These are phyloP conservation scores for Rhyacophila evoluta DNA, from an alignment of 2,888 invertebrate species.

Conservation along the genomic window DNA sequence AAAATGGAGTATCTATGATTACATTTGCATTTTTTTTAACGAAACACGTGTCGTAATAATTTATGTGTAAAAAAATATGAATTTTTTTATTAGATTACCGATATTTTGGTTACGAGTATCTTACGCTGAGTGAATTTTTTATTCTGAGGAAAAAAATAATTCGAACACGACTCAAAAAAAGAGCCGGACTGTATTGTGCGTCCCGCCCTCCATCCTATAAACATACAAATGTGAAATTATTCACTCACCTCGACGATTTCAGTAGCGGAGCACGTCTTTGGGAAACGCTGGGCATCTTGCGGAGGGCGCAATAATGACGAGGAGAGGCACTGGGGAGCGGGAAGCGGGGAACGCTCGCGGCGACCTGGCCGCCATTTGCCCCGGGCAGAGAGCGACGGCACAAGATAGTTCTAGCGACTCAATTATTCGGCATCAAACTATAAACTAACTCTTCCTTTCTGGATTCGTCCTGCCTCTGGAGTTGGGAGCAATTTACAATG, in stretches of 20 bases:
- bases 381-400: slow-evolving; percentile 4
- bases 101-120: not conserved
- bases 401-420: not conserved
- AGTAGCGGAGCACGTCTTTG: slow-evolving; percentile 27
- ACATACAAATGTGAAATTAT: slow-evolving; percentile 50
- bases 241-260: slow-evolving; percentile 48
- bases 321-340: not conserved
- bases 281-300: not conserved
- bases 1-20: no score
- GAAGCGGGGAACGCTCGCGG: not conserved
- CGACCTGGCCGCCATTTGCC: slow-evolving; percentile 20
- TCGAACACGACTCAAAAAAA: not conserved
- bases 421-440: slow-evolving; percentile 16
- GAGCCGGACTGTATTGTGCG: slow-evolving; percentile 8
- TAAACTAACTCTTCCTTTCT: slow-evolving; percentile 17
- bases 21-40: no score
- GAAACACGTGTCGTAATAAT: no score
- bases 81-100: no score
- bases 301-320: not conserved
- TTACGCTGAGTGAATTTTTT: not conserved
- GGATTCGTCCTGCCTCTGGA: not conserved
- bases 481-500: not conserved
- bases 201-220: slow-evolving; percentile 31
- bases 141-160: not conserved
- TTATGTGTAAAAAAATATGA: no score